Conservation (phyloP, 2,888 invertebrate species). For the Noctua comes region DNA sequence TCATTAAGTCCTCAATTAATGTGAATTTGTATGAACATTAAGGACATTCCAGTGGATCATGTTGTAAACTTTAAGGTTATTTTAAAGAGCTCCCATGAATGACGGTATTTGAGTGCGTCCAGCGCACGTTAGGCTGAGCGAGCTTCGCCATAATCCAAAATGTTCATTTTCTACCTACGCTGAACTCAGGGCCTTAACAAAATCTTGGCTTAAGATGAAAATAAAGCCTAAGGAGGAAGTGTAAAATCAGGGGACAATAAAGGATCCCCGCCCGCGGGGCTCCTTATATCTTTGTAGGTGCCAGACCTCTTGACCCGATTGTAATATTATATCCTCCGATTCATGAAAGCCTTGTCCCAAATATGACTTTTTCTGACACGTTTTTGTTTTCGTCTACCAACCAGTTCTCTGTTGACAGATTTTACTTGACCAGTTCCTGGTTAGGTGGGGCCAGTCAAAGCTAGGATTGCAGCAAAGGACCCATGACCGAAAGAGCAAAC, state of each 20-base stretch:
- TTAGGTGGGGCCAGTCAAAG: not conserved
- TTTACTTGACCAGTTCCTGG: not conserved
- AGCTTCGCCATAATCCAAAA: not conserved
- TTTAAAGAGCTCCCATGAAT: not conserved
- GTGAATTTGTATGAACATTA: not conserved
- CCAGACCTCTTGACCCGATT: slow-evolving; percentile 35
- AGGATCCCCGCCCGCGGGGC: slow-evolving; percentile 34
- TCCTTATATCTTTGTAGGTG: slow-evolving; percentile 3
- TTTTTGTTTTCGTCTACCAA: not conserved
- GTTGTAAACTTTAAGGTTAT: not conserved
- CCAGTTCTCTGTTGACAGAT: not conserved
- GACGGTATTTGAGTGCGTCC: not conserved
- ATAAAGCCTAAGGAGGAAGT: not conserved
- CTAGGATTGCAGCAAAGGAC: not conserved
- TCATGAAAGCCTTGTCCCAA: slow-evolving; percentile 4
- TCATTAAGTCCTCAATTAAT: not conserved
- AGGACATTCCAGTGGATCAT: not conserved
- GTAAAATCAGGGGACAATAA: slow-evolving; percentile 14
- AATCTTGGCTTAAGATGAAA: slow-evolving; percentile 2
- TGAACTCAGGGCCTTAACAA: not conserved
- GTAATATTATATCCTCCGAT: not conserved
- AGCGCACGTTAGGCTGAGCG: not conserved
- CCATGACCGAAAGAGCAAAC: not conserved
- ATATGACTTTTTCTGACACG: not conserved
- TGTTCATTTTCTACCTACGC: not conserved